phyloP scores from a whole-genome alignment of 2,113 vertebrate genomes.

The Pachypanchax playfairii region DNA sequence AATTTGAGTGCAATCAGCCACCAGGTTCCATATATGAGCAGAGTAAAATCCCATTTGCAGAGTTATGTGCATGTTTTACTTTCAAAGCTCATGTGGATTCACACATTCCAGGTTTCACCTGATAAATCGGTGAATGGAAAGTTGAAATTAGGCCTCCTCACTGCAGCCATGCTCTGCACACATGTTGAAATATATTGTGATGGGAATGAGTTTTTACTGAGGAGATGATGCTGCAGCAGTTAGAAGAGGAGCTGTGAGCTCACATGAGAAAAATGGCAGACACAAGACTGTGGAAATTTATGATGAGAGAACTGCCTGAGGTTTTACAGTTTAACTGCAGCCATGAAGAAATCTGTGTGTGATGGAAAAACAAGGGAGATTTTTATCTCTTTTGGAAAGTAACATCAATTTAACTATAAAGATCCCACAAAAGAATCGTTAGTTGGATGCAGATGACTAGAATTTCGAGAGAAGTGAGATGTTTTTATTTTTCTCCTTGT shows the following conservation, averaged over 20 bases:
- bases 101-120: conserved; percentile 50
- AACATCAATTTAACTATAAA: conserved; percentile 46
- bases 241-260: conserved; percentile 37
- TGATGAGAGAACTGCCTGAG: conserved; percentile 58
- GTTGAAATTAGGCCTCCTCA: conserved; percentile 41
- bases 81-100: conserved; percentile 23
- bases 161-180: background rate
- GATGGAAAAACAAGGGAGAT: conserved; percentile 19
- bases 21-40: background rate
- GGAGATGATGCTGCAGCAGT: conserved; percentile 14
- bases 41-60: background rate
- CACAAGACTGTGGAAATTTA: conserved; percentile 52
- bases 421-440: conserved; percentile 25
- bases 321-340: conserved; percentile 51
- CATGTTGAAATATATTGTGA: background rate
- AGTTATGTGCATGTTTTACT: conserved; percentile 17
- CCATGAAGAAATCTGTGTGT: conserved; percentile 27
- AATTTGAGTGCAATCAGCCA: too few species aligned
- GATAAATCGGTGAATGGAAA: conserved; percentile 41
- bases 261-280: conserved; percentile 47
- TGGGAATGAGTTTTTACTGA: conserved; percentile 19
- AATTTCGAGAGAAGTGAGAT: too few species aligned
- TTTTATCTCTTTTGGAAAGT: conserved; percentile 10
- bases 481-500: background rate
- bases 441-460: too few species aligned